A percentile compares a stretch with the other conserved stretches of the same genome.
Conservation (phyloP, 2,797 vertebrate genomes). For the Halcyon smyrnensis region DNA sequence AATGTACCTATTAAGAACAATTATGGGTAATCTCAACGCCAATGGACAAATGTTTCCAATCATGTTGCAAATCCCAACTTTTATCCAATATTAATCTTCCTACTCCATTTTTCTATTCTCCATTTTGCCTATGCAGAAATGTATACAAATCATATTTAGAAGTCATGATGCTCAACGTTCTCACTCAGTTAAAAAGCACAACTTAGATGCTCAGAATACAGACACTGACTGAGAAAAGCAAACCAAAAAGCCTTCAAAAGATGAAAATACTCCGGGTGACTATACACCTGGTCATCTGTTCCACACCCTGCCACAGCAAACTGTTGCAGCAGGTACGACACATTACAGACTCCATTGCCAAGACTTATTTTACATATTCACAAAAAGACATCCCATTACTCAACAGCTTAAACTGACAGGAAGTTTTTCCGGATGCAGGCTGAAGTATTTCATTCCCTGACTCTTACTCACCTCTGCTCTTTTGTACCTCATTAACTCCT, state of each 20-base stretch:
- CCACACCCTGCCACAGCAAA: background rate
- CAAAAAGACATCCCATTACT: background rate
- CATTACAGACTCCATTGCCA: background rate
- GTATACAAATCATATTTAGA: background rate
- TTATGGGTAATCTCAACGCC: background rate
- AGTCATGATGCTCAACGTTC: background rate
- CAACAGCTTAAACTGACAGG: background rate
- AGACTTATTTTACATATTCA: background rate
- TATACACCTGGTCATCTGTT: background rate
- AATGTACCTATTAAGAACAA: slow-evolving; percentile 25
- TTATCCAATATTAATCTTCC: background rate
- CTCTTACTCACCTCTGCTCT: background rate
- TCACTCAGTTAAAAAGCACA: background rate
- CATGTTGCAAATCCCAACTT: background rate
- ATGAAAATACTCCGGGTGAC: background rate
- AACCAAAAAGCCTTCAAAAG: background rate
- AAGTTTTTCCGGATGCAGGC: background rate
- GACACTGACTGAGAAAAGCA: background rate
- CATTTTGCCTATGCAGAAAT: background rate
- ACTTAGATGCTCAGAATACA: background rate
- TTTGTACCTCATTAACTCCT: background rate
- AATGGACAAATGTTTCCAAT: background rate
- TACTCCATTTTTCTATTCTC: background rate
- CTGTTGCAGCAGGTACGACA: background rate
- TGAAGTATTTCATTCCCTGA: background rate